Conservation (phyloP, 1,140 invertebrate genomes). For the Drosophila eugracilis region DNA sequence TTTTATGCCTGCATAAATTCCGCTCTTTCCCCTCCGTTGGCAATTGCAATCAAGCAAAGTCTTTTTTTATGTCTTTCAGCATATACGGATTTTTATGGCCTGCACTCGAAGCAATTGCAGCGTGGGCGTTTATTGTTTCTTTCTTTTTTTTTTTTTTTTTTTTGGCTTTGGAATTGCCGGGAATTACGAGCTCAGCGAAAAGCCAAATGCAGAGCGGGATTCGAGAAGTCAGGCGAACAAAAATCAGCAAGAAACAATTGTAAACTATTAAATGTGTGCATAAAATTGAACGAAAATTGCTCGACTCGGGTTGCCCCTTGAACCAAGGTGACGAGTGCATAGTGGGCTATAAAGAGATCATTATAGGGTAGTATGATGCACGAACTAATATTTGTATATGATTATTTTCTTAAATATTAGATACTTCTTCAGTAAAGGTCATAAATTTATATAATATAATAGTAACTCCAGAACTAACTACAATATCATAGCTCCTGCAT, state of each 20-base stretch:
- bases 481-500: too few species aligned
- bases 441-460: too few species aligned
- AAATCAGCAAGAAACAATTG: slow-evolving; percentile 51
- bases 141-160: slow-evolving; percentile 19
- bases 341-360: slow-evolving; percentile 5
- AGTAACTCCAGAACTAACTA: too few species aligned
- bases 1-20: slow-evolving; percentile 5
- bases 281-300: slow-evolving; percentile 64
- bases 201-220: slow-evolving; percentile 19
- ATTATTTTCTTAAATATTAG: too few species aligned
- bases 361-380: background rate
- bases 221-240: background rate
- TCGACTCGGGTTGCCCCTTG: slow-evolving; percentile 56
- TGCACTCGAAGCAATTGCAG: slow-evolving; percentile 34
- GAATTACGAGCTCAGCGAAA: slow-evolving; percentile 47
- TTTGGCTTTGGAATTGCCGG: slow-evolving; percentile 25
- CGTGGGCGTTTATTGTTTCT: slow-evolving; percentile 39
- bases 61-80: slow-evolving; percentile 43
- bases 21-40: slow-evolving; percentile 7
- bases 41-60: slow-evolving; percentile 37
- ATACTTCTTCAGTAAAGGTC: too few species aligned
- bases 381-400: too few species aligned
- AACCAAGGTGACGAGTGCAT: slow-evolving; percentile 48
- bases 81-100: slow-evolving; percentile 27
- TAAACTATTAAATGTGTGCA: slow-evolving; percentile 60